Base-by-base conservation (phyloP, 2,797 vertebrate genomes). In the Sciurus vulgaris region DNA sequence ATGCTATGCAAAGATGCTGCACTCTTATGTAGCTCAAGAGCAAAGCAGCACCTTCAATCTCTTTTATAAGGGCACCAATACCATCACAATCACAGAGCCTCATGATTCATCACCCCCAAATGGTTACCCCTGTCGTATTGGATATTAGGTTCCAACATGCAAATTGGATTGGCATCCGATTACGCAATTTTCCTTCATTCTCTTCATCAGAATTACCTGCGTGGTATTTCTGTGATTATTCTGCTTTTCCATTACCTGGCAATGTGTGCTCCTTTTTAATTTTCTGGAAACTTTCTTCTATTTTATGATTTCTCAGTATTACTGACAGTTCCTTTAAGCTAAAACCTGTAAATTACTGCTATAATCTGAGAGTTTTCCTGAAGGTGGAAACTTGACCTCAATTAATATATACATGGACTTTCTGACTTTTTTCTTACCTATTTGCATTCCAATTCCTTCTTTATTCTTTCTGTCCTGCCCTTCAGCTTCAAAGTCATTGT, bases 291-390 rank as follows among this genome's bases (percentile, higher is more conserved):
- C 13, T 73, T 63, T 69, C 28, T 49, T 85, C 20, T 35, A 24
- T 28, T 70, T 67, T 65, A 81, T 33, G 18, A 17, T 47, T 84
- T 74, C 65, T 91, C 51, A 67, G 2, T 87, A 81, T 93, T 86
- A 83, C 24, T 74, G 59, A 90, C 10, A 72, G 1, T 59, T 77
- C 7, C 17, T 90, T 92, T 61, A 35, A 65, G 24, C 72, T 61
- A 78, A 86, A 95, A n/a, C 51, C 49, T 70, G 7, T 79, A 86
- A 81, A 69, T 83, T 89, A 51, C n/a, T 85, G 10, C 41, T 76
- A 0, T 74, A 83, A 93, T 22, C 4, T 91, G 54, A 86, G 38
- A 54, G 38, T 61, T 81, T 82, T 85, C 4, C 8, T 41, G 7
- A 35, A 73, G 35, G 65, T 77, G 28, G 26, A 91, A 88, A 85